These are phyloP conservation scores for Argyrosomus regius DNA, from an alignment of 2,797 vertebrate genomes.

Conservation along the genomic window DNA sequence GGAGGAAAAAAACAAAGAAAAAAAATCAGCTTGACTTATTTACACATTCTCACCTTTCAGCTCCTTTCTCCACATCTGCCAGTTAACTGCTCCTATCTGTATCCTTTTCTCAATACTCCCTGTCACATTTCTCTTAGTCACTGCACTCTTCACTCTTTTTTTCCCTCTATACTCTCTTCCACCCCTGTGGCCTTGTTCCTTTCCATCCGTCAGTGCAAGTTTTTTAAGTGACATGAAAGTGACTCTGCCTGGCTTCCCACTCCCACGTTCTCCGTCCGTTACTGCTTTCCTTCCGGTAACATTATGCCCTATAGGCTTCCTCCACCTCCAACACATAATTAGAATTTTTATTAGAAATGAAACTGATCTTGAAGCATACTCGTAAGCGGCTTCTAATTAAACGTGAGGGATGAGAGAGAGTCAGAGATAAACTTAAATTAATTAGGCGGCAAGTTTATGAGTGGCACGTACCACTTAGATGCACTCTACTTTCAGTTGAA, in stretches of 20 bases:
- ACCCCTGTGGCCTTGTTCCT: conserved; percentile 34
- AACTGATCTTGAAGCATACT: conserved; percentile 67
- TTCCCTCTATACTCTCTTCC: neutral
- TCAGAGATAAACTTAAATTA: conserved; percentile 67
- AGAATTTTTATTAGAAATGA: conserved; percentile 72
- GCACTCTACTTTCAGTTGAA: conserved; percentile 42
- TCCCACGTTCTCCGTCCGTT: conserved; percentile 21
- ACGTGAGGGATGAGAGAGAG: conserved; percentile 53
- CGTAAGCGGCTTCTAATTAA: conserved; percentile 67
- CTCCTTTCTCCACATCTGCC: conserved; percentile 21
- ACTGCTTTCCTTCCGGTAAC: conserved; percentile 48
- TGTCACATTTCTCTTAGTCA: conserved; percentile 20
- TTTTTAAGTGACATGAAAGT: conserved; percentile 44
- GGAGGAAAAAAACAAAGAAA: neutral
- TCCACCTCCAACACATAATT: conserved; percentile 68
- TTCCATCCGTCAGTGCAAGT: conserved; percentile 20
- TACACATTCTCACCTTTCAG: conserved; percentile 52
- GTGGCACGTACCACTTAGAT: conserved; percentile 45
- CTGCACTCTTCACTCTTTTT: conserved; percentile 3
- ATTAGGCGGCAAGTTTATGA: conserved; percentile 65
- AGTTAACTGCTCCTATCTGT: conserved; percentile 17
- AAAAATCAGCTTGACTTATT: conserved; percentile 35
- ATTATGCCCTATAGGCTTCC: conserved; percentile 69
- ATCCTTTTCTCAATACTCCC: conserved; percentile 20
- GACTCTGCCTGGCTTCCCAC: conserved; percentile 29